Conservation (phyloP, 2,113 vertebrate genomes). For the Psephotus haematonotus region DNA sequence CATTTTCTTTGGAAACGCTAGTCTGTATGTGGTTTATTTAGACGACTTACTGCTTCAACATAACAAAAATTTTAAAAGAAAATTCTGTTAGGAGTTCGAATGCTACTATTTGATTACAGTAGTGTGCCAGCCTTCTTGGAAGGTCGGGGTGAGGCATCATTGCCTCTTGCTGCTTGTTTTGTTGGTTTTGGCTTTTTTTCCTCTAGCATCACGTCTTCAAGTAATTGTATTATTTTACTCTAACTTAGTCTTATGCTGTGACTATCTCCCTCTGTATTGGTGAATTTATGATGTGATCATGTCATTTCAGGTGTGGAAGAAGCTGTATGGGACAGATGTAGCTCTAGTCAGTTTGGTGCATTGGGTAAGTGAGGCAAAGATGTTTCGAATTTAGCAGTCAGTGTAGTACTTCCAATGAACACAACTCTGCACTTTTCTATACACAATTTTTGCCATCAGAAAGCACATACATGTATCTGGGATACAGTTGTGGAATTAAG, state of each 20-base stretch:
- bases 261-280: neutral
- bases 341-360: too few relatives aligned
- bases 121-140: neutral
- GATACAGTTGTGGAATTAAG: neutral
- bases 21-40: neutral
- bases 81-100: neutral
- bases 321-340: neutral
- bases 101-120: neutral
- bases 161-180: neutral
- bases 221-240: neutral
- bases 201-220: fast-evolving
- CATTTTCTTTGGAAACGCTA: neutral
- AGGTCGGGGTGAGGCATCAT: neutral
- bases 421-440: neutral
- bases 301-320: neutral
- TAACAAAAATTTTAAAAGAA: neutral
- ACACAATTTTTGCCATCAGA: neutral
- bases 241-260: neutral
- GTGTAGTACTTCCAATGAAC: neutral
- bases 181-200: neutral
- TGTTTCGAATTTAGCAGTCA: neutral
- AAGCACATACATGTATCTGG: neutral
- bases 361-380: neutral
- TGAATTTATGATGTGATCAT: neutral
- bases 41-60: neutral